phyloP scores from a whole-genome alignment of 2,888 invertebrate species.

The Esperia sulphurella region DNA sequence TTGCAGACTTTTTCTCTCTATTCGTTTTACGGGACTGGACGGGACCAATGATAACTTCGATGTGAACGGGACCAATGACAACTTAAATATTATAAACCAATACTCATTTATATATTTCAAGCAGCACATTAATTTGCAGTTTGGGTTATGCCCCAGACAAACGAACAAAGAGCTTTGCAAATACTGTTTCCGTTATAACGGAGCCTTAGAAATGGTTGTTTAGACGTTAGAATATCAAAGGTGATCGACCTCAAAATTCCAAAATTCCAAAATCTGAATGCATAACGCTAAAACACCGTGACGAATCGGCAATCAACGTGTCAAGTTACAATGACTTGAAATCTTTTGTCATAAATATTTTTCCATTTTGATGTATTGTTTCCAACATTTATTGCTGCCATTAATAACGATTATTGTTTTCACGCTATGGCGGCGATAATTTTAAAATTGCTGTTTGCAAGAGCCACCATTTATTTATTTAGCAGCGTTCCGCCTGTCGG shows the following conservation, averaged over 20 bases:
- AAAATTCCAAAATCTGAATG: constrained; percentile 11
- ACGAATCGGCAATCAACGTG: constrained; percentile 25
- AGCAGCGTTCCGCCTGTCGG: too few species aligned
- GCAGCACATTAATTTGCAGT: too few species aligned
- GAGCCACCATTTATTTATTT: background rate
- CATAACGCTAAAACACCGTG: constrained; percentile 25
- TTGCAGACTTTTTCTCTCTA: too few species aligned
- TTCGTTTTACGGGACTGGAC: too few species aligned
- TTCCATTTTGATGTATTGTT: constrained; percentile 5
- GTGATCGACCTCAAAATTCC: constrained; percentile 17
- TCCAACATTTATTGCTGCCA: constrained; percentile 8
- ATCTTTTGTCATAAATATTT: constrained; percentile 7
- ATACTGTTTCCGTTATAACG: background rate
- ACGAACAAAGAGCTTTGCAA: background rate
- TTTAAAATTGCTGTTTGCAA: background rate
- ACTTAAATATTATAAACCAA: too few species aligned
- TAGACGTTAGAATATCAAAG: constrained; percentile 7
- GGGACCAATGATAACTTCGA: too few species aligned
- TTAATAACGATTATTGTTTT: constrained; percentile 5
- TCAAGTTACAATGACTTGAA: constrained; percentile 14
- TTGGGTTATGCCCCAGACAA: too few species aligned
- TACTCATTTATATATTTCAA: too few species aligned
- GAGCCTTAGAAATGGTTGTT: background rate
- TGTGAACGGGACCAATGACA: too few species aligned
- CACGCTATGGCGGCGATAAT: constrained; percentile 2